phyloP scores from a whole-genome alignment of 35 echinoderm and acorn worm species.

The Heliocidaris tuberculata region DNA sequence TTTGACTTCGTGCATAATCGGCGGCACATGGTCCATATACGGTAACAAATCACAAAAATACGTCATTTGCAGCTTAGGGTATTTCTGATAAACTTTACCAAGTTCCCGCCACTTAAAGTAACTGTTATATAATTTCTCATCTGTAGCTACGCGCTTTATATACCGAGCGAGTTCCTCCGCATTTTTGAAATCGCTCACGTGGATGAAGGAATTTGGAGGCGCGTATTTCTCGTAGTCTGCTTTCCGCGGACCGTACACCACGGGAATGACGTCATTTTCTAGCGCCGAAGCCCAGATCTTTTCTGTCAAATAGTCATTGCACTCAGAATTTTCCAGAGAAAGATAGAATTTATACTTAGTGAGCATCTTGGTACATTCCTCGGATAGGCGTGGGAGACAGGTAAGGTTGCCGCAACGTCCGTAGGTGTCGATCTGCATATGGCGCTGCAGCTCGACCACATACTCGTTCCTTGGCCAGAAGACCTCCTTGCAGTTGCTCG shows the following conservation, averaged over 20 bases:
- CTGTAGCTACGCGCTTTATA: slow-evolving; percentile 54
- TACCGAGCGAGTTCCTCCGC: slow-evolving; percentile 66
- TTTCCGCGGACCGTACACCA: slow-evolving; percentile 75
- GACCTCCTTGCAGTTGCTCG: slow-evolving; percentile 80
- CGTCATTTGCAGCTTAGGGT: slow-evolving; percentile 68
- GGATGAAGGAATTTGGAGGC: slow-evolving; percentile 79
- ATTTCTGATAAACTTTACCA: slow-evolving; percentile 48
- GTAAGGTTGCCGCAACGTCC: slow-evolving; percentile 75
- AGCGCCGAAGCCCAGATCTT: slow-evolving; percentile 73
- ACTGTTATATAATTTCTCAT: slow-evolving; percentile 64
- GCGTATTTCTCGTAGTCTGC: slow-evolving; percentile 65
- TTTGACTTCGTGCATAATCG: slow-evolving; percentile 8
- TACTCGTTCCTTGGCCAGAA: slow-evolving; percentile 85
- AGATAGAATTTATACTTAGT: slow-evolving; percentile 79
- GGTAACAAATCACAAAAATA: slow-evolving; percentile 82
- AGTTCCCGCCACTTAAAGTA: slow-evolving; percentile 71
- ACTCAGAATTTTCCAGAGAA: slow-evolving; percentile 78
- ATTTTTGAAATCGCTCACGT: slow-evolving; percentile 76
- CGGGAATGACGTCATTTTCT: slow-evolving; percentile 69
- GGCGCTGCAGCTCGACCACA: slow-evolving; percentile 50
- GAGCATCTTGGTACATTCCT: slow-evolving; percentile 61
- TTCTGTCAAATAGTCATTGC: slow-evolving; percentile 79
- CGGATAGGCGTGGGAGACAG: slow-evolving; percentile 60
- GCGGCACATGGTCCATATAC: slow-evolving; percentile 1
- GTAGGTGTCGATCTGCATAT: slow-evolving; percentile 62